Evolutionary conservation across 2,113 vertebrate genomes (phyloP), one percentile per base, ranked within the genome.

Genomic region (Gobio gobio): DNA sequence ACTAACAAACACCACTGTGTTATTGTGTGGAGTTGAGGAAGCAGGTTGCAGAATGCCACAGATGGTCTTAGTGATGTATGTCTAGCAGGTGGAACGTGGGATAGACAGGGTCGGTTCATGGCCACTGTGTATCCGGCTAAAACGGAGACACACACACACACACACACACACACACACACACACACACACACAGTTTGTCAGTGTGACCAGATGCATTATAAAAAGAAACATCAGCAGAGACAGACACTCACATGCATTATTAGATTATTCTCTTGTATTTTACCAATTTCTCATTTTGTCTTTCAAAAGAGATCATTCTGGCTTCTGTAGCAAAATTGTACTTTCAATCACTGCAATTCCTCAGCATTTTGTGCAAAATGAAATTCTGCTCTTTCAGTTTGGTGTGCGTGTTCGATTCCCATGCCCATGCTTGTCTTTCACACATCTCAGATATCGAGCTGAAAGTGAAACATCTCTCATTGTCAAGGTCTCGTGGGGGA

Each of bases 391-490:
- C 47, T 56, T 59, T 78, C 20, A 24, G 3, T 58, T 24, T 61
- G 76, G 64, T 29, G 49, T 59, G 64, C 47, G 64, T 36, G 24
- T 47, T 66, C 29, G 74, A 63, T 61, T 84, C 73, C 77, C 33
- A 63, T 78, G 84, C 82, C 43, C 47, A 24, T 56, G 64, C 20
- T 16, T 83, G 63, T 29, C 74, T 66, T 82, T 85, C 78, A 83
- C 45, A 85, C 18, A 49, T 83, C 72, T 85, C 74, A 4, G 80
- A 83, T 86, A 83, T 86, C 75, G 14, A 43, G 59, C 78, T 80
- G 70, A 88, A 88, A 78, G 56, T 86, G 84, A 79, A 72, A 78
- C 84, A 86, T 83, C 33, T 54, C 59, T 85, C 79, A 88, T 86
- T 88, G 74, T 88, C 80, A 83, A 85, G 80, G 84, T 78, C 84